Base-by-base conservation (phyloP, 2,797 vertebrate species). In the Hozukius guyotensis region DNA sequence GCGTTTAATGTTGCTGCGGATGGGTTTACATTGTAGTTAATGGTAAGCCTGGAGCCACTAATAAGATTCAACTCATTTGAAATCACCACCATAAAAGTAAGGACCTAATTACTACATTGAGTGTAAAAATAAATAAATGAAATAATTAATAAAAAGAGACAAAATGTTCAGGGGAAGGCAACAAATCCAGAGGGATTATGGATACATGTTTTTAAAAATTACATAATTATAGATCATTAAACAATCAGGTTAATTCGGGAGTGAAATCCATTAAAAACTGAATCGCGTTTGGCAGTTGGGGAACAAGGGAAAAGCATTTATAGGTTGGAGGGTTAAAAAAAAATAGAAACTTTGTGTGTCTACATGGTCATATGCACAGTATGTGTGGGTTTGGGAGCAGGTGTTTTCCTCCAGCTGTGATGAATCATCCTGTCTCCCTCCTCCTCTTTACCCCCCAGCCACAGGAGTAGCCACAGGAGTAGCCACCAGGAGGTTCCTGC, bases 401-500 rank as follows among this genome's bases (percentile, higher is more conserved):
- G 80, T 87, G 82, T 84, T 82, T 86, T 80, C 77, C 66, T 82
- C 75, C 79, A 80, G 77, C 84, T 75, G 77, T 62, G 77, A 83
- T 85, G 75, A 77, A 87, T 89, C 68, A 80, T 60, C 36, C 75
- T 72, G 63, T 75, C 83, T 22, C 62, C 77, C 8, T 70, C 72
- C n/a, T 38, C 49, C 22, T 18, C 75, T 2, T 57, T 66, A 10
- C 20, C 38, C 8, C 9, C 12, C 8, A 5, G 36, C 62, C 64
- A 59, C 76, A 73, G 64, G 82, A 73, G 42, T 53, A 5, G 36
- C 62, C 64, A 59, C 76, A 73, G 64, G 82, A 73, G 42, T 53
- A 70, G 72, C 68, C 25, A 57, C 60, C 61, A 14, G 70, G 31
- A 42, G 29, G 34, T 32, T 63, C 75, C 59, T 18, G 25, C 55